Percentiles rank a stretch among this genome's conserved stretches.
These are phyloP conservation scores for Ramphastos sulfuratus DNA, from an alignment of 2,113 vertebrate species.

Conservation along the genomic window DNA sequence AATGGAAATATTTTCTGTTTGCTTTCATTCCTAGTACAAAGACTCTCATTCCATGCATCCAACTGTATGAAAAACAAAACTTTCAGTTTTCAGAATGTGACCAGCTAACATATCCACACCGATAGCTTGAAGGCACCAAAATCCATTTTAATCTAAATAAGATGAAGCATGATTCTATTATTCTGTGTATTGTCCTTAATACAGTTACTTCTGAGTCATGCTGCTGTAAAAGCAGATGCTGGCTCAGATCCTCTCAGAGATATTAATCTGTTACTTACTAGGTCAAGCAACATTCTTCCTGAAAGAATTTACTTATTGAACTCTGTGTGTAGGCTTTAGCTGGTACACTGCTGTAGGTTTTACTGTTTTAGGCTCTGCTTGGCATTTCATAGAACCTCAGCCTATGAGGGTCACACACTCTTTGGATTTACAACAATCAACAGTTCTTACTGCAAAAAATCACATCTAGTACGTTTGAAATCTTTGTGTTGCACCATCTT, in stretches of 20 bases:
- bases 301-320: not conserved
- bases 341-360: not conserved
- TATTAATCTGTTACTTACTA: not conserved
- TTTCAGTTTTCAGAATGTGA: constrained; percentile 3
- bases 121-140: not conserved
- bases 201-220: not conserved
- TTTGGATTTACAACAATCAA: constrained; percentile 14
- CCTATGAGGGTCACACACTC: not conserved
- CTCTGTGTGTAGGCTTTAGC: not conserved
- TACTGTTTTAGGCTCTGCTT: not conserved
- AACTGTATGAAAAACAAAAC: not conserved
- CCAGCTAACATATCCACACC: not conserved
- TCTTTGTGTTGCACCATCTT: not conserved
- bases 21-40: constrained; percentile 1
- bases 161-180: not conserved
- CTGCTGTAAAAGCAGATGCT: not conserved
- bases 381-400: not conserved
- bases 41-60: not conserved
- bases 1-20: not conserved
- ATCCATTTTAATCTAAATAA: not conserved
- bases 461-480: not conserved
- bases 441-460: not conserved
- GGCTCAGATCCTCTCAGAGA: not conserved
- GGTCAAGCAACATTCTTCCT: not conserved
- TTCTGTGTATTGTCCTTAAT: not conserved